Percentiles rank a stretch among this genome's conserved stretches.
These are phyloP conservation scores for Phylloscopus trochiloides DNA, from an alignment of 2,113 vertebrate genomes.

Conservation along the genomic window DNA sequence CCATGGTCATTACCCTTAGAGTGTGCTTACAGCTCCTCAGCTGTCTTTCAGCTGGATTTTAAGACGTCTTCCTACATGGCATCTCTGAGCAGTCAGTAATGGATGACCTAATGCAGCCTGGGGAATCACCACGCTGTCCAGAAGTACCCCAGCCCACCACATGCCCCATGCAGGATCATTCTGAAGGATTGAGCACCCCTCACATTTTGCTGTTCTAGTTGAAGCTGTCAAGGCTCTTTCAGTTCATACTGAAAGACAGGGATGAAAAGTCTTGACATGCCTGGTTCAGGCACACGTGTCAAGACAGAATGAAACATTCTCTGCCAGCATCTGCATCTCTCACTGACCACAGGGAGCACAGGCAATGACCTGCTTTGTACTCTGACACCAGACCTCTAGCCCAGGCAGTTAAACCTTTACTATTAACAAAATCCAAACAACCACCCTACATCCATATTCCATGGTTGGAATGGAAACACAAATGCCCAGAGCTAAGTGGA, in stretches of 20 bases:
- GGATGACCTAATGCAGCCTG: neutral
- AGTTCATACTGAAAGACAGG: neutral
- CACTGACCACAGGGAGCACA: neutral
- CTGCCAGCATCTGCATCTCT: neutral
- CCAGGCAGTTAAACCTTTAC: neutral
- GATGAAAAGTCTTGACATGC: neutral
- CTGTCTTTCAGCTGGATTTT: neutral
- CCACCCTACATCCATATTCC: neutral
- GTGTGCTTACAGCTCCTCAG: neutral
- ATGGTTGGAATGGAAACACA: neutral
- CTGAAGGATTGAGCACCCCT: neutral
- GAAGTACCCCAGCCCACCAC: neutral
- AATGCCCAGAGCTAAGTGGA: neutral
- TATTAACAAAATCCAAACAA: neutral
- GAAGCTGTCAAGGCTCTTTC: neutral
- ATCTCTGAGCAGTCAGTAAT: neutral
- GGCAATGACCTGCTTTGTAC: neutral
- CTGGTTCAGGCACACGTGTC: neutral
- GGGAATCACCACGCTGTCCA: fast-evolving
- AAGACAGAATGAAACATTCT: neutral
- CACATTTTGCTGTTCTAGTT: neutral
- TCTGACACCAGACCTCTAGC: neutral
- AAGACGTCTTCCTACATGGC: neutral
- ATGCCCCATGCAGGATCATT: neutral
- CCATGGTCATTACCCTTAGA: neutral